phyloP scores from a whole-genome alignment of 1,140 invertebrate species.

The Scaptomyza montana region DNA sequence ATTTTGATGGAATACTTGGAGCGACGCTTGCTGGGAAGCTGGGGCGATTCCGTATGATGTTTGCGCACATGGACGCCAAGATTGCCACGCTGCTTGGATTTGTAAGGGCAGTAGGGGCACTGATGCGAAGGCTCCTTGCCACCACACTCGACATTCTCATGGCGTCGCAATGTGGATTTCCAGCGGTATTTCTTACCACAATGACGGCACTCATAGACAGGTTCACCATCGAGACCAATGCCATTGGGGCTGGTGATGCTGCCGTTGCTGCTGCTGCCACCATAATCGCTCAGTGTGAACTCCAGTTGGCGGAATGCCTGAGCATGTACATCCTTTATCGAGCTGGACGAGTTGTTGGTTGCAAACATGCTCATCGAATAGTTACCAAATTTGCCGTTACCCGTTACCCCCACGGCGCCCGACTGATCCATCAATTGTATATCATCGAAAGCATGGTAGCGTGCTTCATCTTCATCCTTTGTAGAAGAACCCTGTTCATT shows the following conservation, averaged over 20 bases:
- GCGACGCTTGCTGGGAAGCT: slow-evolving; percentile 80
- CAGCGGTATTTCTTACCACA: slow-evolving; percentile 92
- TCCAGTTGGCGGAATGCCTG: slow-evolving; percentile 77
- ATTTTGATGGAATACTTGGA: slow-evolving; percentile 78
- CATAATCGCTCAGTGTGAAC: slow-evolving; percentile 72
- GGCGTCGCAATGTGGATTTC: slow-evolving; percentile 91
- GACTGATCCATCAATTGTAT: slow-evolving; percentile 76
- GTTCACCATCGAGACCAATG: slow-evolving; percentile 85
- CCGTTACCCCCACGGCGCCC: neutral
- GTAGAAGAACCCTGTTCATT: slow-evolving; percentile 61
- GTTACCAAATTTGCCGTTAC: slow-evolving; percentile 46
- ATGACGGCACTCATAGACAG: slow-evolving; percentile 90
- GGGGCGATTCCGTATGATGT: slow-evolving; percentile 86
- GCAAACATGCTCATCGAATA: slow-evolving; percentile 53
- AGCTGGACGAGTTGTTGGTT: slow-evolving; percentile 51
- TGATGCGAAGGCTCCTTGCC: slow-evolving; percentile 92
- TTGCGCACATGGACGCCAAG: slow-evolving; percentile 91
- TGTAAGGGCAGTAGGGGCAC: slow-evolving; percentile 92
- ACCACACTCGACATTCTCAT: slow-evolving; percentile 93
- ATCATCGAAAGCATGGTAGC: slow-evolving; percentile 74
- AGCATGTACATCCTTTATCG: slow-evolving; percentile 68
- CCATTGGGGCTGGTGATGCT: slow-evolving; percentile 69
- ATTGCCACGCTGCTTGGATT: slow-evolving; percentile 91
- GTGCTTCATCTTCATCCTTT: slow-evolving; percentile 73
- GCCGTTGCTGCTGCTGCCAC: slow-evolving; percentile 68